phyloP scores from a whole-genome alignment of 1,140 invertebrate species.

The Drosophila punjabiensis region DNA sequence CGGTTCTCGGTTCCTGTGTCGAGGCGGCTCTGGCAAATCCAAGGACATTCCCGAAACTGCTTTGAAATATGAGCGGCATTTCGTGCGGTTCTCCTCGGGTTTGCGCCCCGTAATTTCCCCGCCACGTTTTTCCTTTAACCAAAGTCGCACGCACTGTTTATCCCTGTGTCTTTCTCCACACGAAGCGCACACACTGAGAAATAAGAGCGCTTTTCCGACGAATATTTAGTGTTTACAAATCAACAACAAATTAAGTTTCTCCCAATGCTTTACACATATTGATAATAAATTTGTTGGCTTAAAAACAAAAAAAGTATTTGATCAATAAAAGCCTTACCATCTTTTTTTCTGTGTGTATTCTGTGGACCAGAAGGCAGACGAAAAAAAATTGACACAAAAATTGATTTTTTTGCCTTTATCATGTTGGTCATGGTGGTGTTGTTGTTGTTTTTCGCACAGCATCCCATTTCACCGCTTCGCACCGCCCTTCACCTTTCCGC shows the following conservation, averaged over 20 bases:
- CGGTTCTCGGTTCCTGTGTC: slow-evolving; percentile 5
- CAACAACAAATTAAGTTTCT: background rate
- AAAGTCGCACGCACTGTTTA: slow-evolving; percentile 39
- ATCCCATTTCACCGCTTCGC: slow-evolving; percentile 26
- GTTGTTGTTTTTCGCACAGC: slow-evolving; percentile 48
- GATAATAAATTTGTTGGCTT: background rate
- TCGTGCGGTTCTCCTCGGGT: slow-evolving; percentile 49
- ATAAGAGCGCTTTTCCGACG: background rate
- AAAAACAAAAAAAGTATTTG: background rate
- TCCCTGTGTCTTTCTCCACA: slow-evolving; percentile 45
- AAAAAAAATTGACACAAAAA: slow-evolving; percentile 73
- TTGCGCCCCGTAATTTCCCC: slow-evolving; percentile 4
- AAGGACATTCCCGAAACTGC: slow-evolving; percentile 55
- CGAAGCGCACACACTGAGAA: slow-evolving; percentile 32
- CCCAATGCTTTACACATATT: background rate
- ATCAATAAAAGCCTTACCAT: no score
- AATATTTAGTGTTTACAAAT: background rate
- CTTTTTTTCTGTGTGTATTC: background rate
- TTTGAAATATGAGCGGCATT: slow-evolving; percentile 75
- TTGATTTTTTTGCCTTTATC: slow-evolving; percentile 79
- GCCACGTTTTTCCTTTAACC: slow-evolving; percentile 2
- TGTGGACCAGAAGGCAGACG: background rate
- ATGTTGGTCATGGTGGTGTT: slow-evolving; percentile 43
- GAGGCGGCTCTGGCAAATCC: slow-evolving; percentile 31
- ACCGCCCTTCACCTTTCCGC: background rate